A percentile compares a stretch with the other conserved stretches of the same genome.
phyloP scores from a whole-genome alignment of 2,888 invertebrate species.

The Athalia rosae region DNA sequence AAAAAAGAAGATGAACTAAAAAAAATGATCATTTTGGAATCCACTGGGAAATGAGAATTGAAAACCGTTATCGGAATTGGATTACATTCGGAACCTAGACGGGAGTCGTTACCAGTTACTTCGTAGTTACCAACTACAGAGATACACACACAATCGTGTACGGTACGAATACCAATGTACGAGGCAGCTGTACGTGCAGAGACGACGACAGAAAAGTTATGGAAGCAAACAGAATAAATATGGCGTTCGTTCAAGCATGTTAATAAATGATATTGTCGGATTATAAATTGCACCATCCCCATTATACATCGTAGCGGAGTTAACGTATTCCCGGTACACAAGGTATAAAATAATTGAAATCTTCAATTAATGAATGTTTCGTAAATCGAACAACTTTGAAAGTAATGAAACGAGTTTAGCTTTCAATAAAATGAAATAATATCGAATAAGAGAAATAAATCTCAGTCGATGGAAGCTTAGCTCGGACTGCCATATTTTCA shows the following conservation, averaged over 20 bases:
- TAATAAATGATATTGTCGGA: not conserved
- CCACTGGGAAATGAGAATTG: slow-evolving; percentile 39
- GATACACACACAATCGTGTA: not conserved
- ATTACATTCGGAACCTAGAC: slow-evolving; percentile 22
- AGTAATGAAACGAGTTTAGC: not conserved
- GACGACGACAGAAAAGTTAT: not conserved
- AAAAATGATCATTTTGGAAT: slow-evolving; percentile 40
- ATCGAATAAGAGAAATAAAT: slow-evolving; percentile 14
- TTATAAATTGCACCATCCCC: not conserved
- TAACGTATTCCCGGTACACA: no score
- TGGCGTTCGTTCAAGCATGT: not conserved
- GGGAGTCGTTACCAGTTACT: not conserved
- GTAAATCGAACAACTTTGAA: not conserved
- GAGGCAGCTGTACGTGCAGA: not conserved
- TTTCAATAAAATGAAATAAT: not conserved
- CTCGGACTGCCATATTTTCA: no score
- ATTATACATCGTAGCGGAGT: no score
- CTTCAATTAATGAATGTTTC: not conserved
- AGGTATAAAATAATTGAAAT: slow-evolving; percentile 5
- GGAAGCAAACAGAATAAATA: not conserved
- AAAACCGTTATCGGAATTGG: slow-evolving; percentile 43
- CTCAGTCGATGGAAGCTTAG: not conserved
- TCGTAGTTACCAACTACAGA: not conserved
- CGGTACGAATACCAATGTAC: no score
- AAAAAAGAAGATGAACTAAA: not conserved